phyloP scores from a whole-genome alignment of 1,140 invertebrate genomes.

The Diachasmimorpha longicaudata region DNA sequence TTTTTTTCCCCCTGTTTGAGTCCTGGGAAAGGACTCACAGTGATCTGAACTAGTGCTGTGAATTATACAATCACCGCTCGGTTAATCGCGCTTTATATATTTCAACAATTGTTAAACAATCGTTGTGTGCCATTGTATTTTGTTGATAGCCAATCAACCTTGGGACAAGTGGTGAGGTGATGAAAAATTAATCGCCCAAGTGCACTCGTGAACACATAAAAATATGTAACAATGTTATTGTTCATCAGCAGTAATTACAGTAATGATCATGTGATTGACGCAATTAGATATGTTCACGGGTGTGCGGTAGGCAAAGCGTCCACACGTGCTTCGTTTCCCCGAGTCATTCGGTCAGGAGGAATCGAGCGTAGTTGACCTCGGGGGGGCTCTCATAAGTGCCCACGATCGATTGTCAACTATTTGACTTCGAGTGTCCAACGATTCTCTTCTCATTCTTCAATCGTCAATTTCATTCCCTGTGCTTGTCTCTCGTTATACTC shows the following conservation, averaged over 20 bases:
- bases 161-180: slow-evolving; percentile 9
- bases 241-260: not conserved
- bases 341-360: slow-evolving; percentile 26
- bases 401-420: slow-evolving; percentile 14
- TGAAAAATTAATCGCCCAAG: not conserved
- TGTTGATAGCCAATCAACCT: slow-evolving; percentile 2
- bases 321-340: slow-evolving; percentile 22
- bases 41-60: not conserved
- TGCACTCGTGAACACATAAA: not conserved
- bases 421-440: not conserved
- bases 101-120: too few relatives aligned
- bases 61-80: not conserved
- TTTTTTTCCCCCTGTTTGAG: not conserved
- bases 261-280: not conserved
- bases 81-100: too few relatives aligned
- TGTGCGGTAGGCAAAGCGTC: not conserved
- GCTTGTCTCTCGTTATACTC: not conserved
- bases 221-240: not conserved
- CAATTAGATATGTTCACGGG: slow-evolving; percentile 9
- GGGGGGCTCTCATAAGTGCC: slow-evolving; percentile 16
- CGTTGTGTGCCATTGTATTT: too few relatives aligned
- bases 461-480: not conserved
- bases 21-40: not conserved
- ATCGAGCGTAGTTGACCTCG: slow-evolving; percentile 27
- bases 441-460: not conserved